Conservation (phyloP, 1,140 invertebrate genomes). For the Trypoxylus dichotomus region DNA sequence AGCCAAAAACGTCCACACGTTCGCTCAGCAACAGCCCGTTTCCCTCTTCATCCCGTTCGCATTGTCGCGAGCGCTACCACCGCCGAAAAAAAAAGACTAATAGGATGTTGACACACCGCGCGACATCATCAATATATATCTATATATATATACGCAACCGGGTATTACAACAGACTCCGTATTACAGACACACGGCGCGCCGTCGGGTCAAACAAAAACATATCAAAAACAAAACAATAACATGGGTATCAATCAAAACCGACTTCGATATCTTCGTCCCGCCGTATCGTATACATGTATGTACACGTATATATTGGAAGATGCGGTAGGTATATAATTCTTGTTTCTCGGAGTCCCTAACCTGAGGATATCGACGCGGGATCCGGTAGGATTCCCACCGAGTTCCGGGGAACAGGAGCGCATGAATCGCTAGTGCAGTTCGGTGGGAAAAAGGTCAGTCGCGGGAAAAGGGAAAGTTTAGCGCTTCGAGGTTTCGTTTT, state of each 20-base stretch:
- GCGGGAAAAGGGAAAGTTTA: neutral
- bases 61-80: neutral
- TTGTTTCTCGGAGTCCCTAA: neutral
- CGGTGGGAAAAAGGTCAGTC: neutral
- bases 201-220: constrained; percentile 21
- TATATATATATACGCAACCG: neutral
- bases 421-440: neutral
- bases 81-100: constrained; percentile 4
- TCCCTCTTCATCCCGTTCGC: neutral
- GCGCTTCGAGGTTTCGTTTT: neutral
- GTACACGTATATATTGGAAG: neutral
- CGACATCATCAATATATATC: constrained; percentile 23
- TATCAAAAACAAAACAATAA: constrained; percentile 23
- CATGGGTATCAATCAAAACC: constrained; percentile 7
- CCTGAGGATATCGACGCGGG: neutral
- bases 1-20: neutral
- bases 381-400: neutral
- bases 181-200: neutral
- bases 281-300: neutral
- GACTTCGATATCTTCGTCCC: neutral
- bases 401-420: neutral
- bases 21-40: neutral
- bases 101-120: constrained; percentile 24
- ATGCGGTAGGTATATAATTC: too few species aligned
- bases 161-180: neutral